Base-by-base conservation (phyloP, 2,888 invertebrate species). In the Lypha dubia region DNA sequence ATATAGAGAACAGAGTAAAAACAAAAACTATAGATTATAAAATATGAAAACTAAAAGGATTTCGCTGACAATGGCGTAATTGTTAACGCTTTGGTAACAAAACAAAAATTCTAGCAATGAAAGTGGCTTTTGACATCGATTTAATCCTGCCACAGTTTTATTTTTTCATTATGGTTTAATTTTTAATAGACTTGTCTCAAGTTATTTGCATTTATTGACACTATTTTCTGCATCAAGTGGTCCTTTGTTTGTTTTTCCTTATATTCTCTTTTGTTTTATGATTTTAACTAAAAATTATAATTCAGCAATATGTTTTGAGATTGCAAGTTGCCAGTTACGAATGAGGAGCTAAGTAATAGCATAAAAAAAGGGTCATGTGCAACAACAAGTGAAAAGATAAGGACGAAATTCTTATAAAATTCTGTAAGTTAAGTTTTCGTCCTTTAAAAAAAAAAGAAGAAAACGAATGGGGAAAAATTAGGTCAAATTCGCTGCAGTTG, bases 21-120 rank as follows among this genome's bases (percentile, higher is more conserved):
- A 49, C 15, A 24, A 35, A 56, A 20, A 58, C 35, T 7, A 46
- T 1, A 68, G 46, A 24, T 6, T 8, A 35, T 32, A 46, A 44
- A 32, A 60, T 60, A 35, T 53, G 24, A 53, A 53, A 1, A 38
- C 17, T 38, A 76, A 60, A 74, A 62, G 51, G 74, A 76, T 77
- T 70, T 58, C 70, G 84, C 84, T 81, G 84, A 84, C 84, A 84
- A 81, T 70, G 70, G 74, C 68, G 11, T 65, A 81, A 74, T 79
- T 84, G 70, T 51, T 53, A 77, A 60, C 49, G 46, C 77, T 77
- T 56, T 44, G 53, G 32, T 67, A 80, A 46, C 56, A 65, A 58
- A 32, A 53, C 9, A 20, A 22, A 28, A 60, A 67, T 28, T 20
- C 0, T 28, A 58, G 17, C 60, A 60, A 68, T 44, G 32, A 77